A percentile compares a stretch with the other conserved stretches of the same genome.
Conservation (phyloP, 2,888 invertebrate species). For the Poecilobothrus nobilitatus region DNA sequence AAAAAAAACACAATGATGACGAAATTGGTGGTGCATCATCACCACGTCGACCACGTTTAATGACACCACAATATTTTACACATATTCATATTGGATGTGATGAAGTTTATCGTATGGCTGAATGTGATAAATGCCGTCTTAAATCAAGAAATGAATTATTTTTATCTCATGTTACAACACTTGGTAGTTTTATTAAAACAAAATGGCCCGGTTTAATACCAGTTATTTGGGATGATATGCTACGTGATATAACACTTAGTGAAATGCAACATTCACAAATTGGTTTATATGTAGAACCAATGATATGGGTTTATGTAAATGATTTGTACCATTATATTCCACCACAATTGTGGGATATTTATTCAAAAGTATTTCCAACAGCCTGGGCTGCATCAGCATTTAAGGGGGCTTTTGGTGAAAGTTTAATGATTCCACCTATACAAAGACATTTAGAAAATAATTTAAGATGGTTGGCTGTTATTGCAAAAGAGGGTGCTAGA, state of each 20-base stretch:
- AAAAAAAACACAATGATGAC: neutral
- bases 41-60: conserved; percentile 21
- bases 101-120: conserved; percentile 63
- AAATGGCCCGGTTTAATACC: conserved; percentile 52
- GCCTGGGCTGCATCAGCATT: conserved; percentile 69
- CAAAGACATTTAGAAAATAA: conserved; percentile 63
- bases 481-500: conserved; percentile 49
- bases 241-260: conserved; percentile 54
- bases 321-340: conserved; percentile 55
- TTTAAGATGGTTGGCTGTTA: conserved; percentile 59
- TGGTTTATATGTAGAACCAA: conserved; percentile 61
- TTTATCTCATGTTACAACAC: conserved; percentile 52
- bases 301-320: conserved; percentile 74
- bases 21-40: conserved; percentile 13
- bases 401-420: conserved; percentile 68
- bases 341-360: conserved; percentile 56
- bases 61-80: conserved; percentile 33
- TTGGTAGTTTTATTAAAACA: conserved; percentile 52
- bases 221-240: conserved; percentile 77
- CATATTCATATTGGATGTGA: conserved; percentile 67
- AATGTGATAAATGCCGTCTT: conserved; percentile 53
- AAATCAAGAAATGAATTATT: conserved; percentile 48
- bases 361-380: conserved; percentile 56
- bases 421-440: conserved; percentile 56
- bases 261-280: conserved; percentile 54